Evolutionary conservation across 2,797 vertebrate genomes (phyloP).

Genomic region (Characodon lateralis): DNA sequence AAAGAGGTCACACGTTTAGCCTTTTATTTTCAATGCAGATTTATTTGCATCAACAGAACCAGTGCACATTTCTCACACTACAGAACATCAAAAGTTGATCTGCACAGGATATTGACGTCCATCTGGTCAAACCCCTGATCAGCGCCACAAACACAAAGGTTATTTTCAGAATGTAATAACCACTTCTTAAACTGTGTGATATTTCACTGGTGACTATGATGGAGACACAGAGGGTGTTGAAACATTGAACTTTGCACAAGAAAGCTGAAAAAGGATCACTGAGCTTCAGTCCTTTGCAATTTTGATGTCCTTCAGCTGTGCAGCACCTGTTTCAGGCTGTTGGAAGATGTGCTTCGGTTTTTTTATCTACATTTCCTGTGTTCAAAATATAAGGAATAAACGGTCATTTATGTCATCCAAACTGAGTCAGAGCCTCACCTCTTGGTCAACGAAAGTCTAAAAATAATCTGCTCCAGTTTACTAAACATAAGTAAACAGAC

Average conservation of each 20-base stretch:
- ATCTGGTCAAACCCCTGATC: neutral
- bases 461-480: slow-evolving; percentile 1
- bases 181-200: neutral
- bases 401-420: neutral
- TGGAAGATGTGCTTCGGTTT: neutral
- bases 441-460: neutral
- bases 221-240: neutral
- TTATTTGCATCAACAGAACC: neutral
- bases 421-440: neutral
- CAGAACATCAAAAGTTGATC: neutral
- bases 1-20: neutral
- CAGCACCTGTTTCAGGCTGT: neutral
- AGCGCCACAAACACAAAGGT: neutral
- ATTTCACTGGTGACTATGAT: neutral
- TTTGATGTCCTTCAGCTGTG: neutral
- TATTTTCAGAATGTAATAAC: neutral
- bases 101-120: neutral
- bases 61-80: neutral
- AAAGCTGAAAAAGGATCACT: neutral
- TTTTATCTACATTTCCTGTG: neutral
- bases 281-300: neutral
- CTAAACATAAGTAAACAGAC: neutral
- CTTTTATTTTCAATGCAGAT: neutral
- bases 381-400: neutral
- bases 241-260: neutral